These are phyloP conservation scores for Heloderma charlesbogerti DNA, from an alignment of 2,113 vertebrate species.

Conservation along the genomic window DNA sequence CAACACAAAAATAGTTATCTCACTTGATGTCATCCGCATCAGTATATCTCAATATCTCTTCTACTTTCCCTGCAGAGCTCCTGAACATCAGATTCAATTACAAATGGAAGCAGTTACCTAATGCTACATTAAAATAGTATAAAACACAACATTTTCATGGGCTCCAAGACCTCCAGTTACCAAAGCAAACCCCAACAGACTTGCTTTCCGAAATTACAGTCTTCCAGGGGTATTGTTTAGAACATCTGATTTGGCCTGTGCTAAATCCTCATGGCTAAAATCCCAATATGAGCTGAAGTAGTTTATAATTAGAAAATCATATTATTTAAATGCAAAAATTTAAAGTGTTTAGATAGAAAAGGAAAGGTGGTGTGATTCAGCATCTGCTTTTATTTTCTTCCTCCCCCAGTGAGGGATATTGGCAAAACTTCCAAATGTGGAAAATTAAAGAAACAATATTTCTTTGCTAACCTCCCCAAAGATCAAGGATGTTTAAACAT, in stretches of 20 bases:
- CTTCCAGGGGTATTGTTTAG: not conserved
- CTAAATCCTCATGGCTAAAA: not conserved
- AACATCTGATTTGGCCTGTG: constrained; percentile 4
- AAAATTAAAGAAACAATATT: not conserved
- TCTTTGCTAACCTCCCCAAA: not conserved
- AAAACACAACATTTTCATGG: not conserved
- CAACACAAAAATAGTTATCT: constrained; percentile 29
- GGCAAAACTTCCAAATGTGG: not conserved
- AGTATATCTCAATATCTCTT: constrained; percentile 28
- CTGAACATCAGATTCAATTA: not conserved
- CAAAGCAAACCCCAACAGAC: not conserved
- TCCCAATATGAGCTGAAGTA: not conserved
- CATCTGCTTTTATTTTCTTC: not conserved
- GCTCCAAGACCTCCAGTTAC: not conserved
- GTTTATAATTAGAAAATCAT: not conserved
- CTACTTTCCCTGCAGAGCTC: not conserved
- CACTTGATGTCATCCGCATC: not conserved
- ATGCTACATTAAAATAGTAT: not conserved
- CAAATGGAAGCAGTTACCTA: constrained; percentile 28
- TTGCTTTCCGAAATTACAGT: not conserved
- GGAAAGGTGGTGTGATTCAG: not conserved
- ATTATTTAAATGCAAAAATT: not conserved
- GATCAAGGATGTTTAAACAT: not conserved
- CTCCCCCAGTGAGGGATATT: not conserved
- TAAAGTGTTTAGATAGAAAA: fast-evolving